A percentile compares a stretch with the other conserved stretches of the same genome.
These are phyloP conservation scores for Sardinella longiceps DNA, from an alignment of 2,797 vertebrate genomes.

Conservation along the genomic window DNA sequence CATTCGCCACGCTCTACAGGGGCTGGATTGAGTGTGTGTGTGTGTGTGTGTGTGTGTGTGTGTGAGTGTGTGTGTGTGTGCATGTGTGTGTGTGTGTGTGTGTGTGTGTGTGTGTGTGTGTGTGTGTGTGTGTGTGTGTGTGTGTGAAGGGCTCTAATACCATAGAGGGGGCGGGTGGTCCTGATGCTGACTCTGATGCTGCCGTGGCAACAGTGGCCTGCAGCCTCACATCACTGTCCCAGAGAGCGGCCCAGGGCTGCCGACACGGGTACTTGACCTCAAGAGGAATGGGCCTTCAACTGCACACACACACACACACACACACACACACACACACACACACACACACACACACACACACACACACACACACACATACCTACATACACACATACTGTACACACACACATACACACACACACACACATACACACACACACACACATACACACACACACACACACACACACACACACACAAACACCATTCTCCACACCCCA, in stretches of 20 bases:
- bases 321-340: not conserved
- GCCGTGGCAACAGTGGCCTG: not conserved
- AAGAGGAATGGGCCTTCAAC: not conserved
- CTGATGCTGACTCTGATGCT: not conserved
- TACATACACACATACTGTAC: not conserved
- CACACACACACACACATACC: conserved; percentile 25
- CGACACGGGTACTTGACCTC: not conserved
- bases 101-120: not conserved
- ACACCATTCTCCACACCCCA: too few relatives aligned
- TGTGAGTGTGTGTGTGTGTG: not conserved
- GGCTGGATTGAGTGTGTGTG: not conserved
- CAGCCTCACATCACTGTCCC: not conserved
- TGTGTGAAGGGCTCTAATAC: not conserved
- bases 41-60: not conserved
- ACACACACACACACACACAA: conserved; percentile 7
- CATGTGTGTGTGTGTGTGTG: not conserved
- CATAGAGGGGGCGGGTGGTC: not conserved
- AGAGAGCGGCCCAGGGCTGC: not conserved
- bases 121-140: not conserved
- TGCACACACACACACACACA: not conserved
- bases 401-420: not conserved
- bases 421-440: too few relatives aligned
- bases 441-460: conserved; percentile 32
- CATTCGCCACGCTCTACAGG: conserved; percentile 29
- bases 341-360: not conserved